phyloP scores from a whole-genome alignment of 2,113 vertebrate genomes.

The Pollimyrus isidori region DNA sequence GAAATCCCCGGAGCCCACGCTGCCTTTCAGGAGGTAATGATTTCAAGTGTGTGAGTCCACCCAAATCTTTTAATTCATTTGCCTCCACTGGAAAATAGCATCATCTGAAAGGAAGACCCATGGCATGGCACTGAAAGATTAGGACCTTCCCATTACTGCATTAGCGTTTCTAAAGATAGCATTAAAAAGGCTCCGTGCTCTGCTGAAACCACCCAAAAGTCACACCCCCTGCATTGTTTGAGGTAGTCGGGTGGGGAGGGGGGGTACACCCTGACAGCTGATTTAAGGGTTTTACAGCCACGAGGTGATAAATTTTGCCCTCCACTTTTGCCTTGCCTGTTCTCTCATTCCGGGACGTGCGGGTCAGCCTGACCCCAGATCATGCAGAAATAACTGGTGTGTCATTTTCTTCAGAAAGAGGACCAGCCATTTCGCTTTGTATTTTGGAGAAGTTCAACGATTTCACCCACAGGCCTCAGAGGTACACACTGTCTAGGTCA shows the following conservation, averaged over 20 bases:
- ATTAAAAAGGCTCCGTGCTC: background rate
- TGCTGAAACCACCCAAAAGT: background rate
- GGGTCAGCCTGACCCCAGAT: background rate
- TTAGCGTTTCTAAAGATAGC: background rate
- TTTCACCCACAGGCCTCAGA: background rate
- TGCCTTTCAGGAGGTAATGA: constrained; percentile 1
- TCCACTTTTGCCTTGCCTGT: background rate
- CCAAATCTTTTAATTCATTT: constrained; percentile 14
- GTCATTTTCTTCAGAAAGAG: background rate
- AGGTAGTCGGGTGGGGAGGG: background rate
- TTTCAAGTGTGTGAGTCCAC: background rate
- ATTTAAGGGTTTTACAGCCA: background rate
- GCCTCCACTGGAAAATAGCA: background rate
- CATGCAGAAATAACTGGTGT: background rate
- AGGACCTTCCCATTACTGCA: background rate
- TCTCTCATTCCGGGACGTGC: background rate
- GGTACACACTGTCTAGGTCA: background rate
- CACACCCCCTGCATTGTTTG: background rate
- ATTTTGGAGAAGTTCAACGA: background rate
- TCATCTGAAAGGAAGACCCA: background rate
- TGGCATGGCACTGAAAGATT: background rate
- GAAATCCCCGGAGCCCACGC: background rate
- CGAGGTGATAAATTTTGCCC: background rate
- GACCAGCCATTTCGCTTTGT: background rate
- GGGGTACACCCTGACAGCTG: background rate